Base-by-base conservation (phyloP, 2,797 vertebrate species). In the Cephalopachus bancanus region DNA sequence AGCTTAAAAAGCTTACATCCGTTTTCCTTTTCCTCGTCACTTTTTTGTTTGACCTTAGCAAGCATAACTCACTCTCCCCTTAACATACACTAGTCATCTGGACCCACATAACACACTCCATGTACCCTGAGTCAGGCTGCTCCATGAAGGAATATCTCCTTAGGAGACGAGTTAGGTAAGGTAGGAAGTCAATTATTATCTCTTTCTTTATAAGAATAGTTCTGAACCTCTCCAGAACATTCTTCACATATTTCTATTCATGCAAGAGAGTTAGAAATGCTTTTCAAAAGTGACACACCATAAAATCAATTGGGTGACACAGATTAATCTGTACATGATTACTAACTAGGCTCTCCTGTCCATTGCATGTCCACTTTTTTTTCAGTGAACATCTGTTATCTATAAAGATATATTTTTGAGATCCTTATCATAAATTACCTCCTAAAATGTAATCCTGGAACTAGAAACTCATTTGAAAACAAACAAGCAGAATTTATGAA, bases 391-490 rank as follows among this genome's bases (percentile, higher is more conserved):
- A 81, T 16, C 0, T 67, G 17, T 9, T 57, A 49, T 89, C 53
- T 10, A 44, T 87, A 94, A 87, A 1, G 1, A n/a, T 76, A 0
- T 17, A 81, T 1, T 72, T 20, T 11, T 49, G 22, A 7, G 15
- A 26, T 0, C 0, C 17, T 69, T 33, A 17, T 0, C 14, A 49
- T 76, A 87, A 57, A 51, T 1, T 0, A 26, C 0, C 6, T 64
- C 30, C 3, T 75, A 37, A 89, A 85, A 49, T 86, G 0, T 37
- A 91, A 59, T 75, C 5, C 0, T 83, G 79, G 15, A 92, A 81
- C 17, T 10, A 55, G 6, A 88, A 90, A 37, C 12, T 0, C 0
- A 8, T 8, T 53, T 83, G 22, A 11, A 76, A 86, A 84, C 79
- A 74, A 49, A 26, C 67, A 55, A n/a, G 26, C 4, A 64, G 6